Evolutionary conservation across 2,113 vertebrate species (phyloP).

Genomic region (Mirounga angustirostris): DNA sequence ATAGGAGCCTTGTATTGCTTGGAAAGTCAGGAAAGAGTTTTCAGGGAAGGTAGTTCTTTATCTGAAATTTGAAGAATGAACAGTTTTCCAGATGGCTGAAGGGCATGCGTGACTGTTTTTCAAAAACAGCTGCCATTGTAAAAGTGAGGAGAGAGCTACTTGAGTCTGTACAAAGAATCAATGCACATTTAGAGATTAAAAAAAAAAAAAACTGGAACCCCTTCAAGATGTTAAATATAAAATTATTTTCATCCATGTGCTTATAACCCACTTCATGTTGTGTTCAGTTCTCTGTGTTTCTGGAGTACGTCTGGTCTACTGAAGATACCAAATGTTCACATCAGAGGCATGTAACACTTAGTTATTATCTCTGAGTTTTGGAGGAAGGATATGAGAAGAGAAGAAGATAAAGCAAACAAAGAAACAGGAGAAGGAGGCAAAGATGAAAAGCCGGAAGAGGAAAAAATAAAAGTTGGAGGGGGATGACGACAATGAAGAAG

Average conservation of each 20-base stretch:
- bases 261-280: background rate
- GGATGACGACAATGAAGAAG: background rate
- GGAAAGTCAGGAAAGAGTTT: background rate
- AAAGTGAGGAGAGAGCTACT: background rate
- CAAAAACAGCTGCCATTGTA: background rate
- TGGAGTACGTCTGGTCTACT: background rate
- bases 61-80: constrained; percentile 62
- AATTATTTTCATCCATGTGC: constrained; percentile 27
- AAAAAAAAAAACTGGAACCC: background rate
- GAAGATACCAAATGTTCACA: constrained; percentile 27
- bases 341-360: background rate
- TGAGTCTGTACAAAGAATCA: constrained; percentile 32
- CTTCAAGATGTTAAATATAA: background rate
- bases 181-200: background rate
- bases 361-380: background rate
- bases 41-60: background rate
- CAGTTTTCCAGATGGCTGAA: background rate
- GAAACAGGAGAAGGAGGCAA: background rate
- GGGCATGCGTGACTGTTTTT: background rate
- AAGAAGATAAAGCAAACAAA: background rate
- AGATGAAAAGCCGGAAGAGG: background rate
- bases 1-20: background rate
- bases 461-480: background rate
- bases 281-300: constrained; percentile 23
- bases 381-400: background rate